Percentiles rank a stretch among this genome's conserved stretches.
These are phyloP conservation scores for Leptodactylus fallax DNA, from an alignment of 2,797 vertebrate genomes.

Conservation along the genomic window DNA sequence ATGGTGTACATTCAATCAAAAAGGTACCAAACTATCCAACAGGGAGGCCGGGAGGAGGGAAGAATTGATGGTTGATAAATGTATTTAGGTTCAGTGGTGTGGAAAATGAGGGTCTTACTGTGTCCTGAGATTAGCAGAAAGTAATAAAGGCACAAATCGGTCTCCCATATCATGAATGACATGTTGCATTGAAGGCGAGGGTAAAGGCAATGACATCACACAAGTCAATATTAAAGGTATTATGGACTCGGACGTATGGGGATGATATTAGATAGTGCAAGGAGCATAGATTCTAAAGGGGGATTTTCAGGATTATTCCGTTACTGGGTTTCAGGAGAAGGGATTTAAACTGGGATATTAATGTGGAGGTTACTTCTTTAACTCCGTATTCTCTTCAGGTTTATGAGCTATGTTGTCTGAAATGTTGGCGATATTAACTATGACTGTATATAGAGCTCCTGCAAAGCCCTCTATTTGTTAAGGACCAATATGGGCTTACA, in stretches of 20 bases:
- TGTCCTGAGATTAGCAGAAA: slow-evolving; percentile 29
- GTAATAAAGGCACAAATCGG: slow-evolving; percentile 2
- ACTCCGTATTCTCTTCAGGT: not conserved
- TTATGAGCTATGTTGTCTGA: not conserved
- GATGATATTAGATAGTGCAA: not conserved
- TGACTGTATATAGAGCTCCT: not conserved
- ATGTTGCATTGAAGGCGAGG: not conserved
- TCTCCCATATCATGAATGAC: not conserved
- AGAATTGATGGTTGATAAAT: not conserved
- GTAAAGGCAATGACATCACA: not conserved
- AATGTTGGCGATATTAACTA: not conserved
- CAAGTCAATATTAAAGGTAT: slow-evolving; percentile 12
- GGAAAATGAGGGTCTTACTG: slow-evolving; percentile 26
- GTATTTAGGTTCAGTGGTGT: not conserved
- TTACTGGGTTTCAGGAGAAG: not conserved
- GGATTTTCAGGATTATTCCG: not conserved
- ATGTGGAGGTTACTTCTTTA: not conserved
- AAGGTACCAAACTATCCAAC: not conserved
- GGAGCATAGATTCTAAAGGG: not conserved
- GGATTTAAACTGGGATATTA: not conserved
- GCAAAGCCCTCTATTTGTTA: not conserved
- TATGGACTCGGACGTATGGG: not conserved
- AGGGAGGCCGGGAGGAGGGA: not conserved
- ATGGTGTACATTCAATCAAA: not conserved
- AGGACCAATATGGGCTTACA: not conserved